Evolutionary conservation across 2,888 invertebrate species (phyloP), one percentile per base, ranked within the genome.

Genomic region (Drosophila paramelanica): DNA sequence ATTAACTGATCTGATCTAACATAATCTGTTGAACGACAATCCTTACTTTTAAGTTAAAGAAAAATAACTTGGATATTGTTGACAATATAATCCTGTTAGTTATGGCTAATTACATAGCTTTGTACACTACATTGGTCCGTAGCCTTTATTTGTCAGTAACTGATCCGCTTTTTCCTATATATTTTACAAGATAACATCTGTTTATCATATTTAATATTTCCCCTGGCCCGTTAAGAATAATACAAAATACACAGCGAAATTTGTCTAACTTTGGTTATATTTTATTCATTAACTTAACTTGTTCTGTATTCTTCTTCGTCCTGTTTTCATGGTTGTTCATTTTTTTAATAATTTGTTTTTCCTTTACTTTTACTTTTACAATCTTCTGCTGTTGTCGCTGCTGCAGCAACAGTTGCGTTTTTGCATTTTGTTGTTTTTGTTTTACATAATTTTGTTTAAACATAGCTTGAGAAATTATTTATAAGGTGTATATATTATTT

Each of bases 181-280:
- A 10, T 31, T 8, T 31, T 31, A 31, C 8, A 31, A 31, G 27
- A 8, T 10, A 31, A 31, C 27, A 27, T 7, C 27, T 33, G 31
- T 31, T 31, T 31, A 7, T 31, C 2, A 31, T 31, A 31, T 38
- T 38, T 5, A 2, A n/a, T 10, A 39, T 17, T 39, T 10, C 10
- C 45, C 13, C 13, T 10, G 17, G 11, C 25, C 36, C 14, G 23
- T 25, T 36, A 0, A 14, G 7, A n/a, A 13, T 36, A 55, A n/a
- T 36, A 4, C 25, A 39, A 39, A 13, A 51, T 23, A 6, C 50
- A 47, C 31, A 46, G n/a, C 33, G 20, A 33, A 25, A 20, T 67
- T 85, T 83, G 65, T 86, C 79, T 83, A 83, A 83, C 87, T 83
- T 83, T 83, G 83, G 83, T 83, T 83, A 86, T 83, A 86, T 83